These are phyloP conservation scores for Tachypleus tridentatus DNA, from an alignment of 1,140 invertebrate genomes.

Conservation along the genomic window DNA sequence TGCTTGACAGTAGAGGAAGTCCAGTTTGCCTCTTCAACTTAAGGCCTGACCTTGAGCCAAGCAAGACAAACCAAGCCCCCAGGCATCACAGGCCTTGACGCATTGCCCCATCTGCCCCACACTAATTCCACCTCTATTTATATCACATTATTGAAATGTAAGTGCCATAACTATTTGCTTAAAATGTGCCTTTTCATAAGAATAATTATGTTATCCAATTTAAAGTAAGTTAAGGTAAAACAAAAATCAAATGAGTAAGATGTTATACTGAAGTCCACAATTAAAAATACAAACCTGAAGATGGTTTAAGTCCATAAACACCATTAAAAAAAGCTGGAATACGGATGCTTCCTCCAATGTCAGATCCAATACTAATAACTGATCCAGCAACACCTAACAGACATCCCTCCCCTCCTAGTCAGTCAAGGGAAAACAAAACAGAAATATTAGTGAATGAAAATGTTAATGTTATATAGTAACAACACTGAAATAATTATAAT, in stretches of 20 bases:
- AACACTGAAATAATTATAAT: background rate
- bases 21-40: no score
- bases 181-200: no score
- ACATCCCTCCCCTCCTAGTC: conserved; percentile 32
- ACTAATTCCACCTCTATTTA: no score
- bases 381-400: conserved; percentile 58
- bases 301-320: conserved; percentile 85
- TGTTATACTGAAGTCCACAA: background rate
- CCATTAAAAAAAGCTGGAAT: conserved; percentile 93
- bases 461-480: background rate
- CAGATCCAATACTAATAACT: conserved; percentile 81
- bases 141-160: no score
- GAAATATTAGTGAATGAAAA: background rate
- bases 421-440: conserved; percentile 46
- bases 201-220: no score
- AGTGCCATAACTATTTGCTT: no score
- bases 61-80: no score
- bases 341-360: conserved; percentile 89
- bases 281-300: conserved; percentile 28
- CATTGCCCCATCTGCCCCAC: no score
- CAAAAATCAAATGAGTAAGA: background rate
- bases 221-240: no score
- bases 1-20: no score
- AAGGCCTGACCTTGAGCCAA: no score
- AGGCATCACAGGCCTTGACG: no score